Evolutionary conservation across 2,113 vertebrate genomes (phyloP).

Genomic region (Ceyx melanurus): DNA sequence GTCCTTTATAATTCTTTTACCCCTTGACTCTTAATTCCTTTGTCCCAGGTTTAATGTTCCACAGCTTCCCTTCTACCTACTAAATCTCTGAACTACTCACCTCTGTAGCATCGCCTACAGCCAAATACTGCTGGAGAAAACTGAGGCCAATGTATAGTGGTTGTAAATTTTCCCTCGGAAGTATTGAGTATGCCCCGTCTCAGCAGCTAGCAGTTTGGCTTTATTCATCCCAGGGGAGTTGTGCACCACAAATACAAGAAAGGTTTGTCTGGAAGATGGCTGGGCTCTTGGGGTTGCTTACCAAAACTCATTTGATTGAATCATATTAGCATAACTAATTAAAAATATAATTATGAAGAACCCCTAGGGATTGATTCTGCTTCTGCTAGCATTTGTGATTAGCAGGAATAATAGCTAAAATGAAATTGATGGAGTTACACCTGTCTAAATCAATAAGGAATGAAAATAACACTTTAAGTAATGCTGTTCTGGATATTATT

Average conservation of each 20-base stretch:
- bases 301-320: background rate
- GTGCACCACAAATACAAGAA: background rate
- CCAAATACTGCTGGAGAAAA: background rate
- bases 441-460: background rate
- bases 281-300: background rate
- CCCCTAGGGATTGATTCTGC: background rate
- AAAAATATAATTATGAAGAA: background rate
- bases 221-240: background rate
- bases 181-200: background rate
- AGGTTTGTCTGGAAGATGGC: slow-evolving; percentile 6
- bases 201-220: slow-evolving; percentile 9
- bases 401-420: background rate
- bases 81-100: slow-evolving; percentile 48
- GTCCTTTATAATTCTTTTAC: slow-evolving; percentile 4
- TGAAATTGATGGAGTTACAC: background rate
- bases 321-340: background rate
- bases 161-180: slow-evolving; percentile 1
- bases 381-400: background rate
- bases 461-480: background rate
- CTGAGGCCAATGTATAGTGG: background rate
- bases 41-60: slow-evolving; percentile 51
- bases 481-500: background rate
- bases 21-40: slow-evolving; percentile 32
- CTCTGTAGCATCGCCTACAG: slow-evolving; percentile 15
- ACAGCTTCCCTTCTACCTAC: slow-evolving; percentile 4